Evolutionary conservation across 2,113 vertebrate species (phyloP), one percentile per base, ranked within the genome.

Genomic region (Macquaria ambigua): DNA sequence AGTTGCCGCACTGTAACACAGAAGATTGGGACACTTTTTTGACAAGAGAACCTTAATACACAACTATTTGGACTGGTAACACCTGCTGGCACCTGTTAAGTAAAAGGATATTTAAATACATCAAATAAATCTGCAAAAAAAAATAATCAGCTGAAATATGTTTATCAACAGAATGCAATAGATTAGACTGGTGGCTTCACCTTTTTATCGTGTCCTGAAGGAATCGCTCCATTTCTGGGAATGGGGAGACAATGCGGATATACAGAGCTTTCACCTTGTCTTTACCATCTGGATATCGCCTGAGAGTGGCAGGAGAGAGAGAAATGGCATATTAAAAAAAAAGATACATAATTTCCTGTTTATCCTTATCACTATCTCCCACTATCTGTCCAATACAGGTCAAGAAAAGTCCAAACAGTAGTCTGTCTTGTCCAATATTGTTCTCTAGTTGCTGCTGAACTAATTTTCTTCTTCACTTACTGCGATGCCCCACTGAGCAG

Each of bases 151-250:
- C 16, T 64, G 64, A 46, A 34, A 62, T 23, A 20, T 76, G 2
- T 76, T 43, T 9, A 16, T 52, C n/a, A 15, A 28, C n/a, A 23
- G 1, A 21, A 6, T 16, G 3, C 15, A 37, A 37, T 25, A 5
- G 28, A 16, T 21, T 5, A n/a, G 28, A 61, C 1, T 25, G 20
- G 0, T 0, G 81, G 1, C 34, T 76, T 91, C 43, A 98, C 98
- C 97, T 97, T 92, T 96, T 97, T 55, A 96, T 96, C 0, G 98
- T 98, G 10, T 98, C 97, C 90, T 97, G 96, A n/a, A 99, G 96
- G 90, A 99, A 99, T 84, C 97, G 95, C 87, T 99, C 98, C 97
- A 99, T 96, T 88, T 99, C 98, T 0, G 97, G 96, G 88, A 99
- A 99, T 0, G 98, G 96, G 1, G 97, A 97, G 37, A 96, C 85